Evolutionary conservation across 2,113 vertebrate genomes (phyloP).

Genomic region (Anser cygnoides): DNA sequence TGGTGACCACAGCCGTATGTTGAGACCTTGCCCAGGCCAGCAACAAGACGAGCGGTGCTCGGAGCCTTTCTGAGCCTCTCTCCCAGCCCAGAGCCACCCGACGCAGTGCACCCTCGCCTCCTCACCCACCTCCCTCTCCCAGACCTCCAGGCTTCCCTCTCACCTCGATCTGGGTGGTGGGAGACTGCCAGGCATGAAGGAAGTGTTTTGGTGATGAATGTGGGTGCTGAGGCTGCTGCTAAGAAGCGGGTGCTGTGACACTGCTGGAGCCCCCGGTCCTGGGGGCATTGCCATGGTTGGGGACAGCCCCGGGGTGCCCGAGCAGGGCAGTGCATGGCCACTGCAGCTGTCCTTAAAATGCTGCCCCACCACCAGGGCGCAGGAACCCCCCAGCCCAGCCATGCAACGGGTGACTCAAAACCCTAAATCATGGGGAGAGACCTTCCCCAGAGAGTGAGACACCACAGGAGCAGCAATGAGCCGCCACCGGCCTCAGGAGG

Average conservation of each 20-base stretch:
- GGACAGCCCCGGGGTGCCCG: not conserved
- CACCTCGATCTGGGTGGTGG: not conserved
- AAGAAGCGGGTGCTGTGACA: not conserved
- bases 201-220: not conserved
- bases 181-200: not conserved
- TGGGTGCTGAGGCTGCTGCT: not conserved
- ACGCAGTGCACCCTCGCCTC: not conserved
- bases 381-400: not conserved
- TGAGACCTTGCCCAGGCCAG: not conserved
- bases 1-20: not conserved
- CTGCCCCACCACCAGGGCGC: not conserved
- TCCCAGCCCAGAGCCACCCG: constrained; percentile 11
- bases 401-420: not conserved
- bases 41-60: not conserved
- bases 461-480: not conserved
- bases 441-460: not conserved
- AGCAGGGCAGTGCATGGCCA: not conserved
- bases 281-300: accelerated
- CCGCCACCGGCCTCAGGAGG: not conserved
- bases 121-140: not conserved
- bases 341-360: not conserved
- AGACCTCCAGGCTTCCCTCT: not conserved
- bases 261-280: not conserved
- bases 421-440: not conserved
- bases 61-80: not conserved